Base-by-base conservation (phyloP, 2,113 vertebrate genomes). In the Ctenomys sociabilis region DNA sequence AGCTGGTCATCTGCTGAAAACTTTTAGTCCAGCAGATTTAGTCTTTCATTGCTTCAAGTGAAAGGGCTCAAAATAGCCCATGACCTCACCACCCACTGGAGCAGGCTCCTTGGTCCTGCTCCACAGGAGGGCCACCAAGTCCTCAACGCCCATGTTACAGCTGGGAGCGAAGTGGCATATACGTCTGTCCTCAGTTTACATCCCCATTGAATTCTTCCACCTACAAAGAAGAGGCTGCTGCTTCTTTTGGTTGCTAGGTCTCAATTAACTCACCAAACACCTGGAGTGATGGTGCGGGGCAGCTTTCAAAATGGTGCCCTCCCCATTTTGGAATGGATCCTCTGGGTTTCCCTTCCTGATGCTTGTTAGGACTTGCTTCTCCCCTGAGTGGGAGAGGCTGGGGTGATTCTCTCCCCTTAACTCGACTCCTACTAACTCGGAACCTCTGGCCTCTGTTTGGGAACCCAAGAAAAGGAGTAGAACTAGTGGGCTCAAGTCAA, bases 321-420 rank as follows among this genome's bases (percentile, higher is more conserved):
- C 30, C 75, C 28, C 8, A 86, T n/a, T n/a, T n/a, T n/a, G n/a
- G n/a, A n/a, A n/a, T n/a, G 72, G 92, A 90, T 88, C 85, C 95
- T 96, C 90, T 78, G 95, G 77, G 61, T 95, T 95, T 94, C 32
- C 94, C 84, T 93, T 10, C 35, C 90, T 40, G 43, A 72, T 45
- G 78, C 85, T 95, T 93, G 92, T 63, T 94, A 96, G 97, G 96
- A 95, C 91, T 97, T 96, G 95, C 96, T 95, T 95, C 96, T 97
- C 96, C 95, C 95, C 95, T 83, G 66, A 83, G 43, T 87, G 92
- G 92, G 96, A 95, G 92, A 95, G 93, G 97, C 95, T 93, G 85
- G 95, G 96, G 92, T 97, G 97, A 97, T 97, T 95, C 97, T 97
- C 82, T 97, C 94, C 95, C 94, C 88, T 95, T 95, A 87, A 87